A percentile compares a stretch with the other conserved stretches of the same genome.
These are phyloP conservation scores for Emydocephalus ijimae DNA, from an alignment of 2,113 vertebrate genomes.

Conservation along the genomic window DNA sequence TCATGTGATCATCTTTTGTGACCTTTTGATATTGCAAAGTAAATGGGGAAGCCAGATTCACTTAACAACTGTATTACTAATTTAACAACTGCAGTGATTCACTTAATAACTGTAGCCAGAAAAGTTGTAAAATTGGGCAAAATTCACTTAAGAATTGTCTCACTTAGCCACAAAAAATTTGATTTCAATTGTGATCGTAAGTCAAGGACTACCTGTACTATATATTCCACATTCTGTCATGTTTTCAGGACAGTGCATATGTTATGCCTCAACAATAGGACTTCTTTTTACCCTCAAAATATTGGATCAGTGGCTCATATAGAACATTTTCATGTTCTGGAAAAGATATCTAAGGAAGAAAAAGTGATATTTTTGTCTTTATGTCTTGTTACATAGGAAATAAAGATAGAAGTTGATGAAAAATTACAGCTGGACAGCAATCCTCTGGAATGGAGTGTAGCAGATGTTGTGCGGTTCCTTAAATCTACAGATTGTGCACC, in stretches of 20 bases:
- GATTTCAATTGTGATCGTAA: no score
- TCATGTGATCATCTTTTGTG: no score
- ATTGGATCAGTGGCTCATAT: neutral
- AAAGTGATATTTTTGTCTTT: conserved; percentile 13
- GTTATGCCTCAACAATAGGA: neutral
- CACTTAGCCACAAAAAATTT: neutral
- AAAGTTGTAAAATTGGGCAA: neutral
- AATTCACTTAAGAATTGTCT: neutral
- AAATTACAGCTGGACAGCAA: conserved; percentile 92
- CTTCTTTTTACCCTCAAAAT: neutral
- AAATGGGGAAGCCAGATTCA: neutral
- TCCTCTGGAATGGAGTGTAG: conserved; percentile 93
- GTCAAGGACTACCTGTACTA: neutral
- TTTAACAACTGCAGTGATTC: neutral
- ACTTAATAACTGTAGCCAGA: neutral
- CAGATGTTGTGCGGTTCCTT: conserved; percentile 94
- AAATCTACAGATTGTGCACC: conserved; percentile 95
- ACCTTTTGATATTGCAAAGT: no score
- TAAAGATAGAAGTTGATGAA: conserved; percentile 82
- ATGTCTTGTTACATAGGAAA: conserved; percentile 64
- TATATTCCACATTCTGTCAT: neutral
- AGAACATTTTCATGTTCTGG: neutral
- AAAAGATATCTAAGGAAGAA: neutral
- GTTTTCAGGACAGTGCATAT: neutral
- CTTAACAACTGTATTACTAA: neutral